phyloP scores from a whole-genome alignment of 2,113 vertebrate species.

The Neodontobutis hainanensis region DNA sequence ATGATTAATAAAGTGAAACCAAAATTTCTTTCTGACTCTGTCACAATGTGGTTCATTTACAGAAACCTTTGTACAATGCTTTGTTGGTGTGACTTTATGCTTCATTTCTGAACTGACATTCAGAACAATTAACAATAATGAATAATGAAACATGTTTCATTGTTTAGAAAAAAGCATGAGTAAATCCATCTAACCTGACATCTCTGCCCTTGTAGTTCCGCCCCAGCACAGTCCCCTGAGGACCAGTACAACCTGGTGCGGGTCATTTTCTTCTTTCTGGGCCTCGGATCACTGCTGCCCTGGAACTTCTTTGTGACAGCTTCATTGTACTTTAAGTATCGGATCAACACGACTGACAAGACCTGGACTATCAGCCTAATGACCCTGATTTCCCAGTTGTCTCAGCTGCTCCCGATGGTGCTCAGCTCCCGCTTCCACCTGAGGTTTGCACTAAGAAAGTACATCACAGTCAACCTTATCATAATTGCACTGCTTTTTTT shows the following conservation, averaged over 20 bases:
- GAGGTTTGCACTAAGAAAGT: not conserved
- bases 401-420: not conserved
- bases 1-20: too few relatives aligned
- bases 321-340: not conserved
- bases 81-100: too few relatives aligned
- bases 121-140: not conserved
- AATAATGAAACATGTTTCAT: not conserved
- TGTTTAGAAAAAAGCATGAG: not conserved
- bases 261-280: not conserved
- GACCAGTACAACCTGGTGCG: not conserved
- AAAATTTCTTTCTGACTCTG: too few relatives aligned
- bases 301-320: not conserved
- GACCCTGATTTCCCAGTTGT: not conserved
- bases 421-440: not conserved
- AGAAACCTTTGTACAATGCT: too few relatives aligned
- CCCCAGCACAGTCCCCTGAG: not conserved
- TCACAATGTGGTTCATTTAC: too few relatives aligned
- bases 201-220: not conserved
- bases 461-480: not conserved
- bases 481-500: not conserved
- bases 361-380: not conserved
- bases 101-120: too few relatives aligned
- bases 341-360: not conserved
- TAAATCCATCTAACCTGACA: not conserved
- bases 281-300: not conserved